phyloP scores from a whole-genome alignment of 2,797 vertebrate species.

The Masticophis lateralis region DNA sequence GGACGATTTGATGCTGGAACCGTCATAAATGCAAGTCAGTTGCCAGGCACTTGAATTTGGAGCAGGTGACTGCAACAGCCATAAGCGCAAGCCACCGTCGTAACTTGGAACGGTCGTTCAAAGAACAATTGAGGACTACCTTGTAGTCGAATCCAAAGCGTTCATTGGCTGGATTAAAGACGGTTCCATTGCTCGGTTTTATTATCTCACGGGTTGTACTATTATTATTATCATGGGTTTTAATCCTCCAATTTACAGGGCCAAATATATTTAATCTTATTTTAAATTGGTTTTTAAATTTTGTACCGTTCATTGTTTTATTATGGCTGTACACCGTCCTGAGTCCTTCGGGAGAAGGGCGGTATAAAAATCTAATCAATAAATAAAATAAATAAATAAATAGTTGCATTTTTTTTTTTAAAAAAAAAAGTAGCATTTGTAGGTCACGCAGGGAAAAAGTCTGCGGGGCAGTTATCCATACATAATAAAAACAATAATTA shows the following conservation, averaged over 20 bases:
- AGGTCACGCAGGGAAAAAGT: not conserved
- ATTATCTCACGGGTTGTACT: not conserved
- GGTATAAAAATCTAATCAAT: no score
- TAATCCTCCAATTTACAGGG: not conserved
- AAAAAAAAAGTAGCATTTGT: not conserved
- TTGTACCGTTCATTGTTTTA: no score
- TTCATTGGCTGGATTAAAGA: not conserved
- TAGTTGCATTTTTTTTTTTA: not conserved
- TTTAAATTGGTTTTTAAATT: no score
- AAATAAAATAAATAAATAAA: no score
- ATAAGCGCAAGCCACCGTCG: not conserved
- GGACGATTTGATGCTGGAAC: not conserved
- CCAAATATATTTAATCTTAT: no score
- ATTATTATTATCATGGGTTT: not conserved
- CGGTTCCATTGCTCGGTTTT: not conserved
- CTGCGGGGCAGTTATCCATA: not conserved
- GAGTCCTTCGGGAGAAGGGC: no score
- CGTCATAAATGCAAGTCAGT: not conserved
- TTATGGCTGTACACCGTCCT: no score
- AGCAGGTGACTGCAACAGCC: not conserved
- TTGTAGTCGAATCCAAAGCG: not conserved
- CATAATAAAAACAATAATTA: not conserved
- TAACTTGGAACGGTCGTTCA: not conserved
- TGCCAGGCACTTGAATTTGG: not conserved
- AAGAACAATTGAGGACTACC: not conserved